Percentiles rank a stretch among this genome's conserved stretches.
phyloP scores from a whole-genome alignment of 1,140 invertebrate species.

The Spodoptera frugiperda region DNA sequence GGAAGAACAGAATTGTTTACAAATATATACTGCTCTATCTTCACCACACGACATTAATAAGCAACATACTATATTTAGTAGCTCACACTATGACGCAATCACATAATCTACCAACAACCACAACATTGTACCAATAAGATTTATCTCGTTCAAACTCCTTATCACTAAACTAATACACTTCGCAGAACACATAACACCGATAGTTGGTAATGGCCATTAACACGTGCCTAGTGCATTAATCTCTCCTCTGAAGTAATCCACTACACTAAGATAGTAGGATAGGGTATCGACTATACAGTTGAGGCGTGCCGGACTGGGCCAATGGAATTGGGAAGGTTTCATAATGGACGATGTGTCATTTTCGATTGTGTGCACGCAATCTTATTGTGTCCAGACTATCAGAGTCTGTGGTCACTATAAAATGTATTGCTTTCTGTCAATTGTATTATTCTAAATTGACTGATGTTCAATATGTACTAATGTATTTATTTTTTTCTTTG shows the following conservation, averaged over 20 bases:
- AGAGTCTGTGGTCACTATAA: not conserved
- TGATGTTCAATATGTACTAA: no score
- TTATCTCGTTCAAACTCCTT: conserved; percentile 10
- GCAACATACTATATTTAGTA: not conserved
- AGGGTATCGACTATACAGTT: conserved; percentile 37
- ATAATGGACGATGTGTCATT: conserved; percentile 36
- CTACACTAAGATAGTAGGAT: conserved; percentile 41
- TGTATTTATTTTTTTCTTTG: no score
- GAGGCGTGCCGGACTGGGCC: conserved; percentile 41
- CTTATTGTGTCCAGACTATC: conserved; percentile 5
- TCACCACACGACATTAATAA: no score
- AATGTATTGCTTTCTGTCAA: not conserved
- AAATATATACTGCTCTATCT: no score
- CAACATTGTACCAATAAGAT: conserved; percentile 9
- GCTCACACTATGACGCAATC: not conserved
- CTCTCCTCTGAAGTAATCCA: conserved; percentile 46
- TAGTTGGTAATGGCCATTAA: conserved; percentile 37
- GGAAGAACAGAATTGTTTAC: no score
- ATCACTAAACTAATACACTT: conserved; percentile 33
- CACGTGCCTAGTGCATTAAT: conserved; percentile 45
- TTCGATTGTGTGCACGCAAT: conserved; percentile 39
- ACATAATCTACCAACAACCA: not conserved
- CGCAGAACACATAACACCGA: conserved; percentile 26
- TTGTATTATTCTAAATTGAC: no score
- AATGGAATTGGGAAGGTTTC: conserved; percentile 37